Conservation (phyloP, 2,113 vertebrate species). For the Tachycineta bicolor region DNA sequence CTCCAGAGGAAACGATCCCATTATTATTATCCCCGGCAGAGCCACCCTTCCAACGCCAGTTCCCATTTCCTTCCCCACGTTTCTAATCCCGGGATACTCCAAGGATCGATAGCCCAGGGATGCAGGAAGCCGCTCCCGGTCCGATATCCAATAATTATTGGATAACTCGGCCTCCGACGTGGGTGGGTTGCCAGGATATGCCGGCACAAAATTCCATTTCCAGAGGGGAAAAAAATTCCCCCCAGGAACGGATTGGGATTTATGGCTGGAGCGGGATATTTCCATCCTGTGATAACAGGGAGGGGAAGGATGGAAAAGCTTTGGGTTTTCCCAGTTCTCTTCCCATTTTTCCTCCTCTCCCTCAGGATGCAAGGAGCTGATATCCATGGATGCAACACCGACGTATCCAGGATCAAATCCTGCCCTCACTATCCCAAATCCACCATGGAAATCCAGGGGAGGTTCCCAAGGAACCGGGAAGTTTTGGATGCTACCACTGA, state of each 20-base stretch:
- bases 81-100: background rate
- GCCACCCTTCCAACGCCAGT: background rate
- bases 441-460: background rate
- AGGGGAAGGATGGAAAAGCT: background rate
- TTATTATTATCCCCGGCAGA: background rate
- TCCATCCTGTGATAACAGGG: background rate
- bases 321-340: background rate
- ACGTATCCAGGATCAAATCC: background rate
- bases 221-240: background rate
- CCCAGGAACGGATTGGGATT: background rate
- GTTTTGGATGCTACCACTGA: background rate
- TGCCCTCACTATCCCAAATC: background rate
- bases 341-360: background rate
- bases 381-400: accelerated
- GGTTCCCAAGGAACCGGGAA: background rate
- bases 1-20: background rate
- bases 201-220: background rate
- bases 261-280: background rate
- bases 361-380: background rate
- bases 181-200: constrained; percentile 34
- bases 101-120: background rate
- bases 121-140: background rate
- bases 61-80: background rate
- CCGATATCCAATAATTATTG: constrained; percentile 17
- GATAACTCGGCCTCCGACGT: background rate